Percentiles rank a stretch among this genome's conserved stretches.
phyloP scores from a whole-genome alignment of 2,888 invertebrate species.

The Rotaria macrura region DNA sequence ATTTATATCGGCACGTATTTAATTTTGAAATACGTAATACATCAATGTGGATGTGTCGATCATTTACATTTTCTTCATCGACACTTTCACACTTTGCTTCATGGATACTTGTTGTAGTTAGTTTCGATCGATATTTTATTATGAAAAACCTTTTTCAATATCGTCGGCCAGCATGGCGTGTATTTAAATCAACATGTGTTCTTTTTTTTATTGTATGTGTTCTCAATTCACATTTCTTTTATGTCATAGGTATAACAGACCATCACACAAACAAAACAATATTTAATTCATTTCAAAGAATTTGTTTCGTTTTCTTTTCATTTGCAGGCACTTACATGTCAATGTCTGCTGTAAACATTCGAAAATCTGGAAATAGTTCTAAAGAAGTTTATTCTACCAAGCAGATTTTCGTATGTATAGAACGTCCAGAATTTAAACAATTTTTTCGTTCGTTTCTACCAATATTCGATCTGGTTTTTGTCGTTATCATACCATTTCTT shows the following conservation, averaged over 20 bases:
- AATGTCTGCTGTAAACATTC: too few species aligned
- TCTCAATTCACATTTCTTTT: background rate
- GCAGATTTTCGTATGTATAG: background rate
- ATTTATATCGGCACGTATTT: background rate
- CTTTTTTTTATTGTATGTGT: background rate
- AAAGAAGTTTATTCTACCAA: background rate
- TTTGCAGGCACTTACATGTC: background rate
- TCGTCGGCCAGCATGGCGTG: background rate
- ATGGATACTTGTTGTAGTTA: background rate
- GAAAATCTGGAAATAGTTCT: background rate
- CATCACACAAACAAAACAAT: background rate
- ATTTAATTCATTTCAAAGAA: background rate
- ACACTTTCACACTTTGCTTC: background rate
- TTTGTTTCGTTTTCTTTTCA: background rate
- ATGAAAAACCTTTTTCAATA: background rate
- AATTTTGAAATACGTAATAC: background rate
- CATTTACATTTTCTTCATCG: background rate
- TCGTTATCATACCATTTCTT: background rate
- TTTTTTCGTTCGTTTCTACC: background rate
- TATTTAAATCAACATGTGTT: background rate
- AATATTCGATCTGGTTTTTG: background rate
- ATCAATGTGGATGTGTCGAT: background rate
- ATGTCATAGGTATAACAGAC: background rate
- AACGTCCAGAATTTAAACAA: background rate
- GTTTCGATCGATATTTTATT: slow-evolving; percentile 4